These are phyloP conservation scores for Magallana nippona DNA, from an alignment of 2,888 invertebrate species.

Conservation along the genomic window DNA sequence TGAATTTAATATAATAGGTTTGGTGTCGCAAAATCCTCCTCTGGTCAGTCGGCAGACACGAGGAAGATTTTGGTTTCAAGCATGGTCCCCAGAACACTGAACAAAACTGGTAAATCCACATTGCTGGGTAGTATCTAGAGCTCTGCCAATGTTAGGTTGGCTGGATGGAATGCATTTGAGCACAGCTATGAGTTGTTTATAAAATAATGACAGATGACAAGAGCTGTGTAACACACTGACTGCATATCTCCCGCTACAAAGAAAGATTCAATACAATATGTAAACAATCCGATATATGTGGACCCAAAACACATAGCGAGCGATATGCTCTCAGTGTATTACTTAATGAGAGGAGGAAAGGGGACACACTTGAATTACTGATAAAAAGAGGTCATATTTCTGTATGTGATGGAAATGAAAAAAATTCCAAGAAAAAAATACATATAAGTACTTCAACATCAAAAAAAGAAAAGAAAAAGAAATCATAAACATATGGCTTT, in stretches of 20 bases:
- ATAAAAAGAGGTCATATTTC: conserved; percentile 28
- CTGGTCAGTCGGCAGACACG: conserved; percentile 23
- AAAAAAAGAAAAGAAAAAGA: conserved; percentile 17
- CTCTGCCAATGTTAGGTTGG: conserved; percentile 28
- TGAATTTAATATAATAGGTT: not conserved
- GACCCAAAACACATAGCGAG: conserved; percentile 64
- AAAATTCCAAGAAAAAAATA: conserved; percentile 39
- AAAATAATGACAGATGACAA: conserved; percentile 36
- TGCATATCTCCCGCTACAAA: conserved; percentile 47
- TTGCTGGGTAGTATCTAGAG: conserved; percentile 36
- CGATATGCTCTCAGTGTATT: conserved; percentile 34
- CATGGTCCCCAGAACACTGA: conserved; percentile 48
- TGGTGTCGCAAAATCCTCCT: not conserved
- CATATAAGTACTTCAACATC: conserved; percentile 22
- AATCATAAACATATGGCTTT: conserved; percentile 17
- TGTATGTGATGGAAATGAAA: conserved; percentile 31
- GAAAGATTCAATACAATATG: conserved; percentile 60
- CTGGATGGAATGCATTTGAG: conserved; percentile 54
- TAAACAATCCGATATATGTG: conserved; percentile 69
- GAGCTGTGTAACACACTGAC: not conserved
- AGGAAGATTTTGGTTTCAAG: conserved; percentile 43
- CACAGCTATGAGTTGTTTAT: conserved; percentile 45
- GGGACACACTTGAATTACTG: conserved; percentile 46
- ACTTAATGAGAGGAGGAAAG: conserved; percentile 35
- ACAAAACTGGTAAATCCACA: conserved; percentile 52